Evolutionary conservation across 1,140 invertebrate species (phyloP).

Genomic region (Coptotermes formosanus): DNA sequence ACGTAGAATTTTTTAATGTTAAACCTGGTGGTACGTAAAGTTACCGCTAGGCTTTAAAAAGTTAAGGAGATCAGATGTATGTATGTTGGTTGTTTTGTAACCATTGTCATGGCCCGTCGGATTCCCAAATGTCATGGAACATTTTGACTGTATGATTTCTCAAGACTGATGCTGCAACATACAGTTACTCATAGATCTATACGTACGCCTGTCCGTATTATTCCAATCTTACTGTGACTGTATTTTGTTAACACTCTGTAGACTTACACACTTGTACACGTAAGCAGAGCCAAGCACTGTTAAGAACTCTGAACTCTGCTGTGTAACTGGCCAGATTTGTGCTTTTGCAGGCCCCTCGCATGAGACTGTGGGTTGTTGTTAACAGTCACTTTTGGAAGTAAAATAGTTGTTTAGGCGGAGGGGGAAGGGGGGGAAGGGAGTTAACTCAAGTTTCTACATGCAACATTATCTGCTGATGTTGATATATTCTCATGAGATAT

Average conservation of each 20-base stretch:
- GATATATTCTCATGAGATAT: constrained; percentile 5
- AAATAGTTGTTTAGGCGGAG: not conserved
- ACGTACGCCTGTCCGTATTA: no score
- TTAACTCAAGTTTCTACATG: not conserved
- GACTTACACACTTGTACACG: not conserved
- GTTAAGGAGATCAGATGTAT: no score
- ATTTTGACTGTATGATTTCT: no score
- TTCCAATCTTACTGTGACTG: no score
- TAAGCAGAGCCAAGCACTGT: not conserved
- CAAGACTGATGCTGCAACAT: no score
- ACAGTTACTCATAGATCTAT: no score
- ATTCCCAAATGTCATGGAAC: no score
- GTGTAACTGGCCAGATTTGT: not conserved
- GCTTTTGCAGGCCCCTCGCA: not conserved
- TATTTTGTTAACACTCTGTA: not conserved
- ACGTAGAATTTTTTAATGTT: no score
- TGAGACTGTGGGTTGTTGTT: not conserved
- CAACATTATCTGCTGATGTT: not conserved
- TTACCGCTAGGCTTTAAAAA: no score
- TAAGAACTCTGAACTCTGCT: not conserved
- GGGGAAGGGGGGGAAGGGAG: not conserved
- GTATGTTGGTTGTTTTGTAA: no score
- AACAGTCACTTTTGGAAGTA: not conserved
- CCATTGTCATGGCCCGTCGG: no score
- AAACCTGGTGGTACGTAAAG: no score